Evolutionary conservation across 2,113 vertebrate genomes (phyloP).

Genomic region (Oxyruncus cristatus): DNA sequence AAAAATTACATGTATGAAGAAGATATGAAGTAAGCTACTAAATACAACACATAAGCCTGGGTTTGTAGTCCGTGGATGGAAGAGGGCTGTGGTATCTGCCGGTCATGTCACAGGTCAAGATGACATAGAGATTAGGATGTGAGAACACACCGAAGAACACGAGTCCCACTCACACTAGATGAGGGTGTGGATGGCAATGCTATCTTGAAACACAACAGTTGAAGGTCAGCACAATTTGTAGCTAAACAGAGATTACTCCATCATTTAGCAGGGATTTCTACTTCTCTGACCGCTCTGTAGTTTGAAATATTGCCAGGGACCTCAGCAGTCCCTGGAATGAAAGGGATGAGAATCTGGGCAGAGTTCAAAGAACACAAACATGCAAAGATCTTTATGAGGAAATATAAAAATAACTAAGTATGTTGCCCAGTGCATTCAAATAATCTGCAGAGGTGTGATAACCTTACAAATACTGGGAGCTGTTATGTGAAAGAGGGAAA

Average conservation of each 20-base stretch:
- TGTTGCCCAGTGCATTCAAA: neutral
- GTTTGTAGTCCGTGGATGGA: neutral
- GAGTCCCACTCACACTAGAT: neutral
- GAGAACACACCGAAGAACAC: neutral
- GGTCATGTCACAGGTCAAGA: neutral
- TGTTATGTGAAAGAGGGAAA: neutral
- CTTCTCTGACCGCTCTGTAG: neutral
- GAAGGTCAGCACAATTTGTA: neutral
- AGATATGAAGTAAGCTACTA: neutral
- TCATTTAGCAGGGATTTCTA: neutral
- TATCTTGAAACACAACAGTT: neutral
- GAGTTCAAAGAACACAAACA: conserved; percentile 62
- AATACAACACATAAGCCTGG: neutral
- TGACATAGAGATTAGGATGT: neutral
- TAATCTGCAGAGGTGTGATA: neutral
- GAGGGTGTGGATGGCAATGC: neutral
- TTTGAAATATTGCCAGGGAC: conserved; percentile 33
- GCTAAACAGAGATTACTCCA: neutral
- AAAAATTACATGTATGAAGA: neutral
- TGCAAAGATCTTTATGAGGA: conserved; percentile 9
- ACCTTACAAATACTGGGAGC: neutral
- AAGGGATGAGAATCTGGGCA: conserved; percentile 45
- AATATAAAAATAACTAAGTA: conserved; percentile 50
- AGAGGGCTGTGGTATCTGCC: neutral
- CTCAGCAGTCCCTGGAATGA: conserved; percentile 24